Conservation (phyloP, 2,888 invertebrate genomes). For the Sisyra terminalis region DNA sequence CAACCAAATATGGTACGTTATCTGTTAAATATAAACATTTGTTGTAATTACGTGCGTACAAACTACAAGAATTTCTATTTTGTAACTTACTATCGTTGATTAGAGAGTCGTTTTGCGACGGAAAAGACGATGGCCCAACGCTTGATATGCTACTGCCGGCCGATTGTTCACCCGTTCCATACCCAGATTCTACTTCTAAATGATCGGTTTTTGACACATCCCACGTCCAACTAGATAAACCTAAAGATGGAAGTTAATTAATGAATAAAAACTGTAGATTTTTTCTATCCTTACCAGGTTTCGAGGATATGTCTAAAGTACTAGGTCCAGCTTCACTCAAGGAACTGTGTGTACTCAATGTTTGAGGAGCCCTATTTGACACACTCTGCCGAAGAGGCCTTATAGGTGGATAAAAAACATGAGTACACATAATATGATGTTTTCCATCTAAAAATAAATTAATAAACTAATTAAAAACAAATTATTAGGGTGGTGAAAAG, state of each 20-base stretch:
- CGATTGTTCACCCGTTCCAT: constrained; percentile 3
- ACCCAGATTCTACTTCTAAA: constrained; percentile 5
- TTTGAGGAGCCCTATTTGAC: constrained; percentile 7
- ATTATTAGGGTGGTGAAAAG: too few species aligned
- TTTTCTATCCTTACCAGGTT: neutral
- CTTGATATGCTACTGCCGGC: constrained; percentile 1
- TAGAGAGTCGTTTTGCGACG: neutral
- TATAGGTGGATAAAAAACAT: constrained; percentile 40
- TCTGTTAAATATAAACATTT: too few species aligned
- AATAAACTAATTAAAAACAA: too few species aligned
- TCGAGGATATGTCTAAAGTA: neutral
- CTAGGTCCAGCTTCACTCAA: neutral
- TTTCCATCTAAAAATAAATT: neutral
- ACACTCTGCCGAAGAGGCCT: constrained; percentile 17
- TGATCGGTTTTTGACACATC: constrained; percentile 4
- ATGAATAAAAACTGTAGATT: neutral
- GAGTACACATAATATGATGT: constrained; percentile 37
- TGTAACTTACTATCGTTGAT: neutral
- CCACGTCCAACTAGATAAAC: neutral
- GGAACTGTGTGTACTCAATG: neutral
- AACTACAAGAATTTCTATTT: neutral
- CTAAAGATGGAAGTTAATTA: neutral
- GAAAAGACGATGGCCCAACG: constrained; percentile 4
- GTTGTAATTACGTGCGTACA: neutral
- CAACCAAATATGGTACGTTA: neutral